Base-by-base conservation (phyloP, 2,797 vertebrate genomes). In the Meriones psammophilus region DNA sequence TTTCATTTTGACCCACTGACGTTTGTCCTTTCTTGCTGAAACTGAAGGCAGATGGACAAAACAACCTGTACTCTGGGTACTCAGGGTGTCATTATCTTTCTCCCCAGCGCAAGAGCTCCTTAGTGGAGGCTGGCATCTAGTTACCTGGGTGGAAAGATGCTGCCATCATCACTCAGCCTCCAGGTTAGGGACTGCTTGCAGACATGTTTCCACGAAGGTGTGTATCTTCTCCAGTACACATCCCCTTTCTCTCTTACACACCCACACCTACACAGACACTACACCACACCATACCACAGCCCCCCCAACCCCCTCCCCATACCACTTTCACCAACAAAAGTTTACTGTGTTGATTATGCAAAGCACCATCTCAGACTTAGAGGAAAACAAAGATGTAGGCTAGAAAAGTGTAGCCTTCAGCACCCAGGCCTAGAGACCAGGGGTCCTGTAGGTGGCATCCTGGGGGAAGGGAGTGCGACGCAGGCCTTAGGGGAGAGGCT, bases 21-120 rank as follows among this genome's bases (percentile, higher is more conserved):
- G 56, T 96, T 94, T 95, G 78, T 73, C 39, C n/a, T 36, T 95
- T 62, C 5, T 39, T 62, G 46, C 42, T 95, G 62, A 74, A 84
- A 76, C 14, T 71, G 50, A 90, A 89, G 86, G 50, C 92, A 89
- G 42, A 24, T 64, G 46, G 76, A 94, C 33, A 79, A 66, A 60
- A 78, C 1, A 50, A 58, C 68, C 33, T 15, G 28, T 2, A 5
- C 56, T 30, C 14, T 18, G 36, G 64, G 12, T 30, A 46, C 58
- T 68, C 62, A 30, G 36, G 24, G 64, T 36, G 39, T 64, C 64
- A 46, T 36, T 33, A 50, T 18, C 60, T 60, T n/a, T 14, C 50
- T 17, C 77, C n/a, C 39, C 17, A 36, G 62, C 10, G 39, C 0
- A 33, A 22, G 58, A 14, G 39, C 58, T 22, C n/a, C 28, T 60